A percentile compares a stretch with the other conserved stretches of the same genome.
phyloP scores from a whole-genome alignment of 2,888 invertebrate species.

The Atrina japonica region DNA sequence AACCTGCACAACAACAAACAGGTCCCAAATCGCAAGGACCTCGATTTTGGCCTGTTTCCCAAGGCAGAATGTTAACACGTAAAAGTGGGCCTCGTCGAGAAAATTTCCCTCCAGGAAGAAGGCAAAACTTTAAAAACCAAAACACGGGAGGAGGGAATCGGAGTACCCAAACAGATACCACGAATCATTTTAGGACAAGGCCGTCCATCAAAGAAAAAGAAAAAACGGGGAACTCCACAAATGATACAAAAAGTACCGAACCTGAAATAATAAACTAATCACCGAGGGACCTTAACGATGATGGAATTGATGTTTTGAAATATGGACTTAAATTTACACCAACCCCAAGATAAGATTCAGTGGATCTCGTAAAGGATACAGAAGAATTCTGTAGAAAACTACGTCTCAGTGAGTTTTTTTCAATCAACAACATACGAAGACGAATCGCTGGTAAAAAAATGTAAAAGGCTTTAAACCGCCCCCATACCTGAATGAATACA shows the following conservation, averaged over 20 bases:
- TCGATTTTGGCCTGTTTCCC: too few relatives aligned
- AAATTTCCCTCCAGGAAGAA: too few relatives aligned
- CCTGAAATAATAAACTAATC: constrained; percentile 12
- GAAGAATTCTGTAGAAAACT: constrained; percentile 19
- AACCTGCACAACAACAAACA: too few relatives aligned
- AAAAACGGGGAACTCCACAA: too few relatives aligned
- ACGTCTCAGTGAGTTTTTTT: neutral
- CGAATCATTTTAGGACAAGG: constrained; percentile 1
- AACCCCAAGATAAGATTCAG: constrained; percentile 1
- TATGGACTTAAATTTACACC: constrained; percentile 4
- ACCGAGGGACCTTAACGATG: neutral
- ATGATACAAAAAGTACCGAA: neutral
- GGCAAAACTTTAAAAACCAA: too few relatives aligned
- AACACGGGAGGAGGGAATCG: too few relatives aligned
- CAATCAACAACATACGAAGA: neutral
- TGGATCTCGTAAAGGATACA: constrained; percentile 16
- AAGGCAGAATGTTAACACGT: too few relatives aligned
- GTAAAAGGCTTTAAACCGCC: constrained; percentile 3
- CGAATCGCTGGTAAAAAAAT: constrained; percentile 4
- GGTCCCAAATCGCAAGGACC: too few relatives aligned
- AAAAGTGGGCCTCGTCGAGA: too few relatives aligned
- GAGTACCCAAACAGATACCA: too few relatives aligned
- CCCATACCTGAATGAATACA: constrained; percentile 11
- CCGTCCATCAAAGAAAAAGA: neutral
- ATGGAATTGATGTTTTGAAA: constrained; percentile 8